These are phyloP conservation scores for Caranx ignobilis DNA, from an alignment of 2,113 vertebrate genomes.

Conservation along the genomic window DNA sequence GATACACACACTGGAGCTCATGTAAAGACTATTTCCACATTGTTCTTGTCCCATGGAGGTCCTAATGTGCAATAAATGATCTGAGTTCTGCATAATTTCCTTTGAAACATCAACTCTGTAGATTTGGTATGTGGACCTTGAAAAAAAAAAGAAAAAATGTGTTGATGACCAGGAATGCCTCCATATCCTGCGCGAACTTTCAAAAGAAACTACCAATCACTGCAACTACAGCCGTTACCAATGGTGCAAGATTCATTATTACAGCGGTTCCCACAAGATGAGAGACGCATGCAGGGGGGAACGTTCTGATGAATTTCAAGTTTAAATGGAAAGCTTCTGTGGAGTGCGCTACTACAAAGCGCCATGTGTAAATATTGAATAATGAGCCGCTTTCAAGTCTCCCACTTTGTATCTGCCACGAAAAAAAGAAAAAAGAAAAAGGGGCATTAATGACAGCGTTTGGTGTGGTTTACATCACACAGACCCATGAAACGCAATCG, in stretches of 20 bases:
- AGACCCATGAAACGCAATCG: conserved; percentile 67
- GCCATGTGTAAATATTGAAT: conserved; percentile 82
- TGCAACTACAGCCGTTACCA: conserved; percentile 34
- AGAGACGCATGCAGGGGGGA: conserved; percentile 55
- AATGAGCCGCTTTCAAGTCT: conserved; percentile 82
- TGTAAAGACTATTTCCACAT: conserved; percentile 30
- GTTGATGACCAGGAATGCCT: conserved; percentile 54
- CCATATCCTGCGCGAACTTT: conserved; percentile 43
- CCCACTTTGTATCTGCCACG: conserved; percentile 72
- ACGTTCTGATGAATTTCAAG: conserved; percentile 73
- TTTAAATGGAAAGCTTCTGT: conserved; percentile 84
- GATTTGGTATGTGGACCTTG: conserved; percentile 40
- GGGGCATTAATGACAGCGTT: conserved; percentile 77
- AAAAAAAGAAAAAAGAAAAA: conserved; percentile 39
- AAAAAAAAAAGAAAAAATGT: conserved; percentile 17
- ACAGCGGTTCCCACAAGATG: conserved; percentile 73
- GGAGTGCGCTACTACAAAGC: conserved; percentile 78
- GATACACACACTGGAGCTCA: not conserved
- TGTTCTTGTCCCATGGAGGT: conserved; percentile 13
- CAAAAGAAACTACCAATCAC: conserved; percentile 64
- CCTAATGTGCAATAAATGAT: conserved; percentile 41
- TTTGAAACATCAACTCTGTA: conserved; percentile 38
- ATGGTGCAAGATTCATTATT: conserved; percentile 65
- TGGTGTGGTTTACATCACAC: conserved; percentile 83
- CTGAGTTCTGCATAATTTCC: conserved; percentile 40